Percentiles rank a stretch among this genome's conserved stretches.
Conservation (phyloP, 2,888 invertebrate species). For the Ecliptopera silaceata region DNA sequence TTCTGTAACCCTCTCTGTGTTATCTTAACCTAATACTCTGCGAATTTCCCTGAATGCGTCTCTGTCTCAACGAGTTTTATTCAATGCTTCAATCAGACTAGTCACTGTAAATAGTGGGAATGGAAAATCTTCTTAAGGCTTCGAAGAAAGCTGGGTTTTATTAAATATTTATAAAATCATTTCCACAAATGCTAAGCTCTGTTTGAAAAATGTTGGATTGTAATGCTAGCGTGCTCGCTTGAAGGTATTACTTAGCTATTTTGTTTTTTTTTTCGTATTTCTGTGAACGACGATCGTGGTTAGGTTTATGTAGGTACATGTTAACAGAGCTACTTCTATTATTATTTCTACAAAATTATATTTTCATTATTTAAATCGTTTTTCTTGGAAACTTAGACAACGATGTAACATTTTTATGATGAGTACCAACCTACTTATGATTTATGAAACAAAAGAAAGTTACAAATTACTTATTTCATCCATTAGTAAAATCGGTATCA, state of each 20-base stretch:
- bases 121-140: constrained; percentile 48
- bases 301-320: neutral
- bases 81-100: constrained; percentile 19
- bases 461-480: no score
- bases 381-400: no score
- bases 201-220: constrained; percentile 47
- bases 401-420: no score
- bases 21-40: no score
- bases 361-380: no score
- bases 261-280: neutral
- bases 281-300: neutral
- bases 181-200: constrained; percentile 48
- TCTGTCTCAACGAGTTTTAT: neutral
- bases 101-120: constrained; percentile 28
- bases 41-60: neutral
- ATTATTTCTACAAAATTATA: no score
- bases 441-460: no score
- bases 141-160: constrained; percentile 42
- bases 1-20: no score
- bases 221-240: constrained; percentile 26
- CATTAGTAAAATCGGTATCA: no score
- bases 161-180: constrained; percentile 56
- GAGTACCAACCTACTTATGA: no score
- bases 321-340: neutral
- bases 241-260: constrained; percentile 2